phyloP scores from a whole-genome alignment of 1,140 invertebrate genomes.

The Himalopsyche phryganea region DNA sequence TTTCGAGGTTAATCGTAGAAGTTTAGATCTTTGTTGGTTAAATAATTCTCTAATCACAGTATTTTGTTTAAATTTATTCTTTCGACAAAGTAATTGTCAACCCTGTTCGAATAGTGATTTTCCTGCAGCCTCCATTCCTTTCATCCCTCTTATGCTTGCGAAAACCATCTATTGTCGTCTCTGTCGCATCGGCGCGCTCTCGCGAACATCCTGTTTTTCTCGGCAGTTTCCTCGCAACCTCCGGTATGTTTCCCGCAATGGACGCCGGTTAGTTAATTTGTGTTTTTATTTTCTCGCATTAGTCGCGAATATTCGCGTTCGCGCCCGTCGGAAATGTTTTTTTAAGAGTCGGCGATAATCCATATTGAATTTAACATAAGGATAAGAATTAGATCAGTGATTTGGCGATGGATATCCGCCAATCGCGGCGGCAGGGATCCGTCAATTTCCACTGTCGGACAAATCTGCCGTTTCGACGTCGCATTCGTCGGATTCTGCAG shows the following conservation, averaged over 20 bases:
- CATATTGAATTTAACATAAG: background rate
- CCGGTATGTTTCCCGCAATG: conserved; percentile 20
- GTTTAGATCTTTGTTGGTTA: too few relatives aligned
- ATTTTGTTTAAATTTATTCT: too few relatives aligned
- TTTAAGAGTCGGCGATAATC: background rate
- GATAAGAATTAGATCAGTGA: too few relatives aligned
- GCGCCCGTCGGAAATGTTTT: background rate
- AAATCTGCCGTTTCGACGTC: too few relatives aligned
- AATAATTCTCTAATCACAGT: too few relatives aligned
- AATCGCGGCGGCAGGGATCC: background rate
- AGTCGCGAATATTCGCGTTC: background rate
- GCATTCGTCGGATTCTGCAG: background rate
- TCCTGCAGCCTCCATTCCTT: background rate
- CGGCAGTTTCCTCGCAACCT: conserved; percentile 31
- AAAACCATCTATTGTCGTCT: conserved; percentile 32
- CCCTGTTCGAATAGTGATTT: background rate
- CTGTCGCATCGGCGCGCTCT: conserved; percentile 48
- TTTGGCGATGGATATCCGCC: background rate
- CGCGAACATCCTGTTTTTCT: conserved; percentile 42
- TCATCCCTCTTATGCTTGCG: background rate
- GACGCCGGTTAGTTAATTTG: background rate
- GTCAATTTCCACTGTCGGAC: too few relatives aligned
- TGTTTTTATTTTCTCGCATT: background rate
- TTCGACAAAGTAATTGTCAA: too few relatives aligned
- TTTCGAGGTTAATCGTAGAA: too few relatives aligned